Conservation (phyloP, 2,797 vertebrate genomes). For the Pangasius macronema region DNA sequence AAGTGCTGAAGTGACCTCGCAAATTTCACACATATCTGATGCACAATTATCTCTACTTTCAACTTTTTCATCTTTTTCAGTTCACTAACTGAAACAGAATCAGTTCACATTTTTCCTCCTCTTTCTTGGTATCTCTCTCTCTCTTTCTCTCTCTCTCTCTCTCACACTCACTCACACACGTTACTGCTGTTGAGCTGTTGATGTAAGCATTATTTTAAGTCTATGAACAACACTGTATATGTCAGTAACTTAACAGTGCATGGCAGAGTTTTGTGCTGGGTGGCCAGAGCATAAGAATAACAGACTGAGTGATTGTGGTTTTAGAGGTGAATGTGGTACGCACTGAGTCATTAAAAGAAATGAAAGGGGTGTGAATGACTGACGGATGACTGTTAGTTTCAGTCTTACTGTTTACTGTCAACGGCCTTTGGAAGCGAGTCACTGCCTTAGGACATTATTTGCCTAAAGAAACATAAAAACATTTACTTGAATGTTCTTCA, state of each 20-base stretch:
- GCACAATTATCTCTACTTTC: slow-evolving; percentile 10
- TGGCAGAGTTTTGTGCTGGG: slow-evolving; percentile 11
- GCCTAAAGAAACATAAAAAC: slow-evolving; percentile 3
- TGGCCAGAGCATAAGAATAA: slow-evolving; percentile 16
- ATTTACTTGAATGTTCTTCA: slow-evolving; percentile 4
- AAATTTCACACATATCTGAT: slow-evolving; percentile 47
- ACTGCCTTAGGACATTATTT: not conserved
- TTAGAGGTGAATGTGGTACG: slow-evolving; percentile 26
- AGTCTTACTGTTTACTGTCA: slow-evolving; percentile 28
- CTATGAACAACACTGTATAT: not conserved
- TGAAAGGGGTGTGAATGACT: slow-evolving; percentile 33
- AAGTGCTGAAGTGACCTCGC: slow-evolving; percentile 15
- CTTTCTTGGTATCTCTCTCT: not conserved
- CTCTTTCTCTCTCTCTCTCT: not conserved
- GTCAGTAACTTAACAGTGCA: slow-evolving; percentile 1
- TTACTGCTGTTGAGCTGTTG: not conserved
- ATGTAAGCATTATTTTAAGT: slow-evolving; percentile 11
- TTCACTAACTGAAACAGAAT: not conserved
- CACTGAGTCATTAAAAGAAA: slow-evolving; percentile 38
- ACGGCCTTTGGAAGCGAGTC: slow-evolving; percentile 20
- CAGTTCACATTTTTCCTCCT: not conserved
- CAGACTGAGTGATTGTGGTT: slow-evolving; percentile 34
- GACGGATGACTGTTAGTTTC: slow-evolving; percentile 31
- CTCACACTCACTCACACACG: not conserved
- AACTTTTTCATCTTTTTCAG: not conserved